These are phyloP conservation scores for Arvicanthis niloticus DNA, from an alignment of 2,113 vertebrate genomes.

Conservation along the genomic window DNA sequence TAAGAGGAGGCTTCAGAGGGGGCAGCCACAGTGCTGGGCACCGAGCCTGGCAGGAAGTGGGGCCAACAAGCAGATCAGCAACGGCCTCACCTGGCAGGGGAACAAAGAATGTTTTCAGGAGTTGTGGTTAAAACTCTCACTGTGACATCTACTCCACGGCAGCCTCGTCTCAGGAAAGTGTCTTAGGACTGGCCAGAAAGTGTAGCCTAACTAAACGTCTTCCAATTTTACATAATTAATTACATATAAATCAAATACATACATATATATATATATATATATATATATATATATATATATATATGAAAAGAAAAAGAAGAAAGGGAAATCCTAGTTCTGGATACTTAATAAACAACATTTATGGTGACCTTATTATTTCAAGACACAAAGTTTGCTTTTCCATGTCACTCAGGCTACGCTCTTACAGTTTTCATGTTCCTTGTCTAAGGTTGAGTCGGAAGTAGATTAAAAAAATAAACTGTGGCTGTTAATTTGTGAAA, in stretches of 20 bases:
- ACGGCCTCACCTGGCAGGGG: slow-evolving; percentile 53
- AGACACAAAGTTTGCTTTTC: slow-evolving; percentile 44
- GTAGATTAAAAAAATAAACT: slow-evolving; percentile 16
- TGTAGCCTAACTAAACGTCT: background rate
- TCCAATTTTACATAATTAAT: background rate
- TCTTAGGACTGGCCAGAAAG: slow-evolving; percentile 1
- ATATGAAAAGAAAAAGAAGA: background rate
- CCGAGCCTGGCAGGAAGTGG: slow-evolving; percentile 74
- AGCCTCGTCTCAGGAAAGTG: slow-evolving; percentile 30
- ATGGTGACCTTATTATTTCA: slow-evolving; percentile 45
- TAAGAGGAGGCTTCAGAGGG: slow-evolving; percentile 50
- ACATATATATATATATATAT: background rate
- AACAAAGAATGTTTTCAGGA: slow-evolving; percentile 80
- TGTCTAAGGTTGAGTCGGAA: slow-evolving; percentile 17
- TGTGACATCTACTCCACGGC: slow-evolving; percentile 50
- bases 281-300: background rate
- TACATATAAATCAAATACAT: background rate
- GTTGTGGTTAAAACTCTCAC: slow-evolving; percentile 39
- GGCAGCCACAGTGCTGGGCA: slow-evolving; percentile 26
- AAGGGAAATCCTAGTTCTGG: background rate
- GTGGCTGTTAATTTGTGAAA: slow-evolving; percentile 54
- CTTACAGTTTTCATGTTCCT: background rate
- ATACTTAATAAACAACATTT: slow-evolving; percentile 27
- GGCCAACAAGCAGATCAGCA: slow-evolving; percentile 72
- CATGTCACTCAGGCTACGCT: background rate